Evolutionary conservation across 2,888 invertebrate species (phyloP).

Genomic region (Hyposoter dolosus): DNA sequence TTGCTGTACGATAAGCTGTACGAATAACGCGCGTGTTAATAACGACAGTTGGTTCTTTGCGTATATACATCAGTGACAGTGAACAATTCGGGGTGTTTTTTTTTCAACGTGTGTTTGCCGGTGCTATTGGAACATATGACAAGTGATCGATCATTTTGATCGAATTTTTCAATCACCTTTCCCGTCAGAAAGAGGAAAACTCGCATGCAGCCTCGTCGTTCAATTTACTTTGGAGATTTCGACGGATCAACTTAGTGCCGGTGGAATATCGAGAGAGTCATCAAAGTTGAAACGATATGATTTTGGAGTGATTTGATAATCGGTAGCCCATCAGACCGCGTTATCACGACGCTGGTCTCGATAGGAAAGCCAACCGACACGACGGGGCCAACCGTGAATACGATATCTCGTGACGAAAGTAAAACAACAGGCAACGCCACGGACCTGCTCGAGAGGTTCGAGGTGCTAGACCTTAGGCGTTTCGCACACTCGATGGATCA

Average conservation of each 20-base stretch:
- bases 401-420: constrained; percentile 61
- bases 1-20: constrained; percentile 36
- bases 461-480: constrained; percentile 69
- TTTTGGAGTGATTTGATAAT: constrained; percentile 52
- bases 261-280: neutral
- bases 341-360: constrained; percentile 59
- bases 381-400: constrained; percentile 44
- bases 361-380: constrained; percentile 51
- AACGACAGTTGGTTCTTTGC: constrained; percentile 40
- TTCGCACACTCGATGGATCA: constrained; percentile 78
- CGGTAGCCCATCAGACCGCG: constrained; percentile 59
- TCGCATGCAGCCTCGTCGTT: neutral
- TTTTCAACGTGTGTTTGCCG: constrained; percentile 17
- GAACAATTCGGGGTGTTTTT: constrained; percentile 58
- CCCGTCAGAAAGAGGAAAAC: neutral
- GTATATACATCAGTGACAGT: constrained; percentile 73
- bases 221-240: neutral
- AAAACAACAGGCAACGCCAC: constrained; percentile 64
- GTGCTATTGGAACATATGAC: constrained; percentile 20
- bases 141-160: constrained; percentile 46
- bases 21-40: constrained; percentile 36
- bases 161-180: constrained; percentile 6
- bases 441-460: constrained; percentile 70
- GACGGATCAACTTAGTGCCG: constrained; percentile 15
- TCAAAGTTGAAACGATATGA: constrained; percentile 46